Evolutionary conservation across 2,888 invertebrate species (phyloP), one percentile per base, ranked within the genome.

Genomic region (Phengaris alcon): DNA sequence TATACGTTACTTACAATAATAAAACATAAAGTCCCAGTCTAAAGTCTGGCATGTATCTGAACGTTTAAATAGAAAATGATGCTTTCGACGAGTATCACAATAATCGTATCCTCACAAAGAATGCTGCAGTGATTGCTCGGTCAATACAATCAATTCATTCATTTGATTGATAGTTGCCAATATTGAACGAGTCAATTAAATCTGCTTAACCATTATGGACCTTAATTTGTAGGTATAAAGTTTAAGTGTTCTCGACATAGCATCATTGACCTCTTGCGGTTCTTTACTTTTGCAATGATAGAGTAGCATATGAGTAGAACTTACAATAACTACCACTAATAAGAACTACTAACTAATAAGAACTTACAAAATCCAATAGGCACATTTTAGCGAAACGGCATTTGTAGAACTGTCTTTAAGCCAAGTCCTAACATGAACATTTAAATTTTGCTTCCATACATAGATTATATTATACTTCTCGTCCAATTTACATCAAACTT

Each of bases 141-240:
- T 72, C 72, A 72, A 22, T 72, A 52, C 51, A 35, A 10, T 54
- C 52, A 52, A 64, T 64, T 15, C 15, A 64, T 64, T 51, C 70
- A 51, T 52, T 70, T 52, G 72, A 72, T 54, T 72, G 54, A 72
- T 54, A 22, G 54, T 12, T 52, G 52, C 72, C 54, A 52, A 72
- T 52, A 72, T 72, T 54, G 54, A 35, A 72, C 54, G 35, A 7
- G 54, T 35, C 35, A 10, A 13, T 54, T 52, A 8, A 9, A 54
- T 52, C n/a, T 69, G 69, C 46, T 69, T 48, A 44, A 12, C 64
- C 12, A 64, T 64, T 64, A 15, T 64, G 44, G 12, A 6, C 2
- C 35, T 64, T 64, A 44, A 64, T 12, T 64, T 6, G 7, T 64
- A 64, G 12, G 7, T 10, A 10, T 64, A 64, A 64, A 44, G 35